phyloP scores from a whole-genome alignment of 2,797 vertebrate species.

The Halcyon badia region DNA sequence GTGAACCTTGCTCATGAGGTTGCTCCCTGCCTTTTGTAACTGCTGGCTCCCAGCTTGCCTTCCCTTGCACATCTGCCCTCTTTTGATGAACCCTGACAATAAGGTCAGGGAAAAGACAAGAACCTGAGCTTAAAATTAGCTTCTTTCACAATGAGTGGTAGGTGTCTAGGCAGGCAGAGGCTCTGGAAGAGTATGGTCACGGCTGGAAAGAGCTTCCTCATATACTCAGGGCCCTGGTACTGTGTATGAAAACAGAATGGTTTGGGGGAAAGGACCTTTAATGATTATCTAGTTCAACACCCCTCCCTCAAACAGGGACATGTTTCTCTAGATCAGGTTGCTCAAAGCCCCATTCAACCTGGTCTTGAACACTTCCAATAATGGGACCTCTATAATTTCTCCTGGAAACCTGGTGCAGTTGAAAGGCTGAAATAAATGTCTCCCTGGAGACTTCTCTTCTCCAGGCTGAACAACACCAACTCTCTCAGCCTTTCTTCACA shows the following conservation, averaged over 20 bases:
- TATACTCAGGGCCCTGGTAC: neutral
- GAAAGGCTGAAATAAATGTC: neutral
- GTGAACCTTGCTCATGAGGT: neutral
- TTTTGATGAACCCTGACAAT: neutral
- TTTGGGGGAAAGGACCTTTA: neutral
- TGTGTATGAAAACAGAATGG: neutral
- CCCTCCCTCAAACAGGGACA: neutral
- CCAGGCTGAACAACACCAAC: neutral
- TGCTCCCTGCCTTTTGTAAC: neutral
- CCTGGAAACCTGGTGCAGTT: neutral
- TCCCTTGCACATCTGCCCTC: neutral
- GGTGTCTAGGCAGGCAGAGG: neutral
- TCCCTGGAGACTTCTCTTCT: neutral
- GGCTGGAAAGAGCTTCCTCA: neutral
- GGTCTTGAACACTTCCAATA: accelerated
- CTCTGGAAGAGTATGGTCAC: neutral
- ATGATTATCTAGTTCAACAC: neutral
- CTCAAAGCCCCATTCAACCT: neutral
- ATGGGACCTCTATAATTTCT: neutral
- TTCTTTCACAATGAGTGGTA: neutral
- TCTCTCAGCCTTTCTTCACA: neutral
- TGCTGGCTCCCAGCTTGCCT: neutral
- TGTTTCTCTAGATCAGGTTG: neutral
- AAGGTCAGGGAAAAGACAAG: neutral
- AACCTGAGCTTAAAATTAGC: neutral